Conservation (phyloP, 1,140 invertebrate genomes). For the Propsilocerus akamusi region DNA sequence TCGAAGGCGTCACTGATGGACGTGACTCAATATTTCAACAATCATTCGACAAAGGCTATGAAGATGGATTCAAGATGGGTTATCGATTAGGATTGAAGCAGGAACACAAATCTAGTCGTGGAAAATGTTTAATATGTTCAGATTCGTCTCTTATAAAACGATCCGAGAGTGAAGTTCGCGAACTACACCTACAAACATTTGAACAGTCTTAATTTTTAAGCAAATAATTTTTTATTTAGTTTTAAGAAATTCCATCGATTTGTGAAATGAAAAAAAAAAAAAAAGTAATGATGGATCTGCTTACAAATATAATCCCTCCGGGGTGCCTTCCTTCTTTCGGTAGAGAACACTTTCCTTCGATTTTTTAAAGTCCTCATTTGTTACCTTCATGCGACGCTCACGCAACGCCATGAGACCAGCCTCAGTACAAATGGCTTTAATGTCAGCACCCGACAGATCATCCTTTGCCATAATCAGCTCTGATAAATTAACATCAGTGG, state of each 20-base stretch:
- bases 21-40: slow-evolving; percentile 28
- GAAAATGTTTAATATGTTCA: slow-evolving; percentile 9
- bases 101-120: slow-evolving; percentile 9
- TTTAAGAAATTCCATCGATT: background rate
- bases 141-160: slow-evolving; percentile 7
- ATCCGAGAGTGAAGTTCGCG: slow-evolving; percentile 4
- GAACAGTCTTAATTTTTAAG: background rate
- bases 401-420: slow-evolving; percentile 93
- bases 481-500: slow-evolving; percentile 92
- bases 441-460: slow-evolving; percentile 94
- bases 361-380: slow-evolving; percentile 98
- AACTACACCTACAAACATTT: background rate
- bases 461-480: slow-evolving; percentile 99
- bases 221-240: slow-evolving; percentile 4
- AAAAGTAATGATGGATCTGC: slow-evolving; percentile 16
- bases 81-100: slow-evolving; percentile 28
- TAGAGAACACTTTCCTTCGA: slow-evolving; percentile 99
- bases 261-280: slow-evolving; percentile 9
- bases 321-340: slow-evolving; percentile 97
- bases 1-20: slow-evolving; percentile 32
- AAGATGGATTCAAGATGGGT: slow-evolving; percentile 28
- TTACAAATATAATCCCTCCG: slow-evolving; percentile 97
- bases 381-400: slow-evolving; percentile 98
- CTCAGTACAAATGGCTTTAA: slow-evolving; percentile 99
- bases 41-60: slow-evolving; percentile 34